phyloP scores from a whole-genome alignment of 2,888 invertebrate species.

The Andrena fulva region DNA sequence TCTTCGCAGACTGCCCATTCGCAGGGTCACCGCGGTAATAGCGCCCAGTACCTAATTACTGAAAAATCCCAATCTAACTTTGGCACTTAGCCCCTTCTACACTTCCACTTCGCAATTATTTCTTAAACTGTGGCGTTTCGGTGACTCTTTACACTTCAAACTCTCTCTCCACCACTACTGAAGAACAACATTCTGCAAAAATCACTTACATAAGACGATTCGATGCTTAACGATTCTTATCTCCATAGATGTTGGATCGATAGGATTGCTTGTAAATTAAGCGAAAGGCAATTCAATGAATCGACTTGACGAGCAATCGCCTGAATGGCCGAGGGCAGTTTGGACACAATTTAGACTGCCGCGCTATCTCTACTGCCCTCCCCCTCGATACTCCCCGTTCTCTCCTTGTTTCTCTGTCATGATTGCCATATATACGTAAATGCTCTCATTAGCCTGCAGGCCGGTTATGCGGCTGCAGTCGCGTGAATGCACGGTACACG shows the following conservation, averaged over 20 bases:
- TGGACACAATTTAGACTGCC: constrained; percentile 58
- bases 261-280: constrained; percentile 62
- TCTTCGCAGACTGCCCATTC: too few relatives aligned
- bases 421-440: constrained; percentile 46
- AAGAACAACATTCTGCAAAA: too few relatives aligned
- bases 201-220: not conserved
- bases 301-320: constrained; percentile 68
- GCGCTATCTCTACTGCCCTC: constrained; percentile 48
- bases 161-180: too few relatives aligned
- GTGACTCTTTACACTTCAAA: too few relatives aligned
- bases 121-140: too few relatives aligned
- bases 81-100: too few relatives aligned
- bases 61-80: too few relatives aligned
- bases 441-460: constrained; percentile 48
- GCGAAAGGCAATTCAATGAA: constrained; percentile 64
- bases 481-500: constrained; percentile 6
- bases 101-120: too few relatives aligned
- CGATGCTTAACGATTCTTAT: not conserved
- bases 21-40: too few relatives aligned
- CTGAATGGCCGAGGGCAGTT: constrained; percentile 59
- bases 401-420: constrained; percentile 18
- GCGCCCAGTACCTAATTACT: too few relatives aligned
- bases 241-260: constrained; percentile 46
- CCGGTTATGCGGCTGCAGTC: constrained; percentile 36
- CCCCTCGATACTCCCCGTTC: constrained; percentile 2